Percentiles rank a stretch among this genome's conserved stretches.
phyloP scores from a whole-genome alignment of 2,797 vertebrate genomes.

The Mastacembelus armatus region DNA sequence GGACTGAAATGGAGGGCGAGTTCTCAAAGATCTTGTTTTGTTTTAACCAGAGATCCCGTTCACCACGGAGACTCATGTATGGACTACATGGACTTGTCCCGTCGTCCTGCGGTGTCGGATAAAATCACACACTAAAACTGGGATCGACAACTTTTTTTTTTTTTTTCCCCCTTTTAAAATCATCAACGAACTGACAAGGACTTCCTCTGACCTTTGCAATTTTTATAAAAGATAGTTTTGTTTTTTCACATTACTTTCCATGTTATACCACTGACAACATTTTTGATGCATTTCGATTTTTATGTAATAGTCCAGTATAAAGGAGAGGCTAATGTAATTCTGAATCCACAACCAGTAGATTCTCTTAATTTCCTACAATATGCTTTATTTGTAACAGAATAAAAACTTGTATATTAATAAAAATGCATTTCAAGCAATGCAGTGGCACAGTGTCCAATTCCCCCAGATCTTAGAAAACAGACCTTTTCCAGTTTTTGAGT shows the following conservation, averaged over 20 bases:
- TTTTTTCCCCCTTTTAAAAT: constrained; percentile 6
- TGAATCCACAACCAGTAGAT: constrained; percentile 69
- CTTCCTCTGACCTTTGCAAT: constrained; percentile 62
- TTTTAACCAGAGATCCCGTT: constrained; percentile 34
- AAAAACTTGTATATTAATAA: constrained; percentile 83
- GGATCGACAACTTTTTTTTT: constrained; percentile 32
- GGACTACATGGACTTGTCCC: constrained; percentile 54
- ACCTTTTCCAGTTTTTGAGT: not conserved
- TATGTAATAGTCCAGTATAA: constrained; percentile 81
- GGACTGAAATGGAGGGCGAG: constrained; percentile 42
- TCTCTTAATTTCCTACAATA: constrained; percentile 77
- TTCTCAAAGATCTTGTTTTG: constrained; percentile 14
- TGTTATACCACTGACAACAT: constrained; percentile 87
- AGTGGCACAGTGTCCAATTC: constrained; percentile 61
- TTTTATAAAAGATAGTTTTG: constrained; percentile 47
- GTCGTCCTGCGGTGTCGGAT: constrained; percentile 35
- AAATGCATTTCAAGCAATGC: constrained; percentile 77
- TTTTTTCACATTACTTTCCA: constrained; percentile 71
- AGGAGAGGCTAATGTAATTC: constrained; percentile 78
- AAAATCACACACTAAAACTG: constrained; percentile 34
- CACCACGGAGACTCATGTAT: constrained; percentile 25
- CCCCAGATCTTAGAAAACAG: constrained; percentile 9
- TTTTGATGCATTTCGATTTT: constrained; percentile 66
- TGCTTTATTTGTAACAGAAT: constrained; percentile 83
- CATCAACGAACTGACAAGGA: constrained; percentile 42